Base-by-base conservation (phyloP, 1,140 invertebrate genomes). In the Trichoplusia ni region DNA sequence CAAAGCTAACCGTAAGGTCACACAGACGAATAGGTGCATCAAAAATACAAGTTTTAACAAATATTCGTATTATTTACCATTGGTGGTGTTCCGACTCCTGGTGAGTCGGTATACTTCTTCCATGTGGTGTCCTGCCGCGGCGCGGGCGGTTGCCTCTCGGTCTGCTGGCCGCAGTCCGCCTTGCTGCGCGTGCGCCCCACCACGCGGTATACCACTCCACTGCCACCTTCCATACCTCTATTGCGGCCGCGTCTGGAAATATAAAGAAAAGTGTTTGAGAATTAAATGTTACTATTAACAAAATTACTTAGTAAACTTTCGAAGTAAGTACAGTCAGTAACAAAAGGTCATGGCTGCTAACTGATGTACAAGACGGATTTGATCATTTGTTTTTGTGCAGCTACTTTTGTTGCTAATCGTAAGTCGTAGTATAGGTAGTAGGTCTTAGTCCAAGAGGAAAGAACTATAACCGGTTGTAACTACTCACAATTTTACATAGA, bases 71-170 rank as follows among this genome's bases (percentile, higher is more conserved):
- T 33, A 35, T 31, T 72, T 77, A 91, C 88, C 79, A 83, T 61
- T 44, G 85, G 84, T 7, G 92, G 92, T 38, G 91, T 89, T n/a
- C 92, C 91, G 14, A 93, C 92, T 37, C 92, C 92, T 16, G 92
- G 91, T 11, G 91, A 92, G 71, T 92, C 91, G 14, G 91, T 92
- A 56, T 92, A 92, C 61, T 91, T 91, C 78, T 91, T 91, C 90
- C 90, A 91, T 11, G 89, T 90, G 59, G 86, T 89, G 53, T 91
- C 90, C 25, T 90, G 88, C 6, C 89, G 69, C 2, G 82, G 73
- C 8, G 71, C 51, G 0, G 82, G 77, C 6, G 88, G 86, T 56
- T 86, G 84, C 4, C 85, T 67, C 33, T 91, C 90, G 0, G 89
- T 91, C 68, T 91, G 90, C 67, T 91, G 89, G 0, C 86, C 89